Base-by-base conservation (phyloP, 2,888 invertebrate species). In the Nemurella pictetii region DNA sequence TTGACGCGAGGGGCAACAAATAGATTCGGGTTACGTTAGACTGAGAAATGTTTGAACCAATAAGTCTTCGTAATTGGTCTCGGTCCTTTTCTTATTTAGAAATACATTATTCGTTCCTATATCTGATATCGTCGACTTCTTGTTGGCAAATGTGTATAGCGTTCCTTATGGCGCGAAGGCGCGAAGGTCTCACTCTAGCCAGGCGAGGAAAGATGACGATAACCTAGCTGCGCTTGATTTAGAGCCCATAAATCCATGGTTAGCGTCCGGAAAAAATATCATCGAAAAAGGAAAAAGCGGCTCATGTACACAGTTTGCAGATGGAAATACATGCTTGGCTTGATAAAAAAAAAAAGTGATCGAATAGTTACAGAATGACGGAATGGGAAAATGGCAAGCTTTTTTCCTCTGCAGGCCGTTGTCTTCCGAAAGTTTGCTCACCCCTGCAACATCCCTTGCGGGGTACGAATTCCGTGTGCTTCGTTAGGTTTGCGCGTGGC, bases 181-280 rank as follows among this genome's bases (percentile, higher is more conserved):
- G n/a, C n/a, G n/a, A n/a, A n/a, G n/a, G n/a, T n/a, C n/a, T n/a
- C n/a, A n/a, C n/a, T 27, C 78, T n/a, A 15, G 27, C 28, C 0
- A 32, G 29, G 30, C 30, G 80, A 28, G 80, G 20, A 32, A 30
- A 80, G 80, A 80, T 80, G 80, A 32, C 5, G 32, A 80, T 30
- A 28, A 20, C n/a, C 20, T 80, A 80, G 7, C 28, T 26, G 26
- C n/a, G 30, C 32, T 80, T 80, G 80, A 80, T 80, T 80, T 80
- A 80, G 32, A 7, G 26, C 7, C 80, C 32, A 80, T 80, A 80
- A 80, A 80, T 80, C 80, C 32, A 80, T 35, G 20, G 26, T 80
- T 32, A n/a, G 80, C 12, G 3, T 78, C 29, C 15, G 20, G 32
- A 80, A 80, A 80, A 80, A 80, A 25, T 12, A 80, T 80, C 5